phyloP scores from a whole-genome alignment of 2,888 invertebrate species.

The Apamea crenata region DNA sequence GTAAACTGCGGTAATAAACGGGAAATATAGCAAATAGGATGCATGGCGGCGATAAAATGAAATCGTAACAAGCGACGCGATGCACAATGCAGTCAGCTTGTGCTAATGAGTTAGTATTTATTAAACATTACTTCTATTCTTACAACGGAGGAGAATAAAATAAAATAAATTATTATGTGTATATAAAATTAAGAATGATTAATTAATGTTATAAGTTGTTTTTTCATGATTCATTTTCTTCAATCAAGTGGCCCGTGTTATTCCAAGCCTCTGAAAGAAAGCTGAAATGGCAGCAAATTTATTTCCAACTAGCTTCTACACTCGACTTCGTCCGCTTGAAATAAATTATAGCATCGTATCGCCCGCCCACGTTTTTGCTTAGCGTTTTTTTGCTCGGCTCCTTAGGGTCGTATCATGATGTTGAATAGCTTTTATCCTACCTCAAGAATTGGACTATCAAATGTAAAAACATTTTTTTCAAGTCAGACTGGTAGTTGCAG shows the following conservation, averaged over 20 bases:
- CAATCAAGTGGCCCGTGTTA: not conserved
- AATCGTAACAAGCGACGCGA: conserved; percentile 30
- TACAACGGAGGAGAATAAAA: not conserved
- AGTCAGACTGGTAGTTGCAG: no score
- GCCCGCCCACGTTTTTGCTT: not conserved
- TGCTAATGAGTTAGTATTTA: conserved; percentile 29
- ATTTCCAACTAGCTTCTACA: no score
- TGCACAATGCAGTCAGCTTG: conserved; percentile 14
- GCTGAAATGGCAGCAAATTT: no score
- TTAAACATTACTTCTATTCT: conserved; percentile 6
- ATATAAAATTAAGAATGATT: no score
- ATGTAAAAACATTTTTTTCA: no score
- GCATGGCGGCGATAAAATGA: conserved; percentile 18
- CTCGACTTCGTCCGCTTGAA: no score
- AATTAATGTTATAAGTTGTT: no score
- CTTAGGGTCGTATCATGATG: no score
- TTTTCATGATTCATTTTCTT: not conserved
- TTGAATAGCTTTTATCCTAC: no score
- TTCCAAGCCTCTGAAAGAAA: not conserved
- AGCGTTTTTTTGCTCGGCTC: not conserved
- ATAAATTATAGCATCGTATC: not conserved
- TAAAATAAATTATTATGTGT: not conserved
- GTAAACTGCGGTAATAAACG: conserved; percentile 23
- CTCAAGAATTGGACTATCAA: no score
- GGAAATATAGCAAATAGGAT: conserved; percentile 18